A percentile compares a stretch with the other conserved stretches of the same genome.
These are phyloP conservation scores for Chlorodrepanis virens DNA, from an alignment of 2,113 vertebrate genomes.

Conservation along the genomic window DNA sequence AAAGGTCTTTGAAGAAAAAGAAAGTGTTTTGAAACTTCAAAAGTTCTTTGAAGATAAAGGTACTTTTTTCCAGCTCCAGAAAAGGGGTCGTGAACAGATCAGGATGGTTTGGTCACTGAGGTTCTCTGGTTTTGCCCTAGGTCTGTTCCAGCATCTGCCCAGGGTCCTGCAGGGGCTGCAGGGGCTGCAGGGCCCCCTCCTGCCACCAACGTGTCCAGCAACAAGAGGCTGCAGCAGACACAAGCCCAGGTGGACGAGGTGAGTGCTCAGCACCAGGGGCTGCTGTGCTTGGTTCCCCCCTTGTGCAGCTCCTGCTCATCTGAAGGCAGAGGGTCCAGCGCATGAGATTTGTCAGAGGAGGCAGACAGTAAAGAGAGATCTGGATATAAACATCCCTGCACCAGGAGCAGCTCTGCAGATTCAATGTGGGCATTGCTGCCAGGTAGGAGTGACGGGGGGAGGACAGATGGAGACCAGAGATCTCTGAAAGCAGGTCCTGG, in stretches of 20 bases:
- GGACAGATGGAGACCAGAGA: too few relatives aligned
- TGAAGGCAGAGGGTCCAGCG: not conserved
- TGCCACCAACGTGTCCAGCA: conserved; percentile 83
- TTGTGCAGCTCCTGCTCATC: not conserved
- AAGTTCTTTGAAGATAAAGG: not conserved
- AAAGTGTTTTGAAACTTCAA: not conserved
- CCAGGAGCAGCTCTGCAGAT: not conserved
- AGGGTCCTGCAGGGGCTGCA: conserved; percentile 60
- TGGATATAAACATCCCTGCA: not conserved
- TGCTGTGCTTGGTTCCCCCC: not conserved
- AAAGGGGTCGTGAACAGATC: not conserved
- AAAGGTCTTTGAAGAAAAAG: not conserved
- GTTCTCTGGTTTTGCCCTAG: conserved; percentile 60
- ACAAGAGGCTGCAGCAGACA: conserved; percentile 89
- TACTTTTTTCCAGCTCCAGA: not conserved
- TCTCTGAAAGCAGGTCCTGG: too few relatives aligned
- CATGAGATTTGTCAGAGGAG: not conserved
- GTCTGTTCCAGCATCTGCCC: conserved; percentile 82
- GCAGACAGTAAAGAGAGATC: not conserved
- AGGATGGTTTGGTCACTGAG: not conserved
- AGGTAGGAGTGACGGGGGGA: not conserved
- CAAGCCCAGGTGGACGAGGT: conserved; percentile 92
- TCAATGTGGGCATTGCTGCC: not conserved
- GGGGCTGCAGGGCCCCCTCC: conserved; percentile 52
- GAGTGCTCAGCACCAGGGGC: not conserved